A percentile compares a stretch with the other conserved stretches of the same genome.
phyloP scores from a whole-genome alignment of 2,797 vertebrate genomes.

The Silurus aristotelis region DNA sequence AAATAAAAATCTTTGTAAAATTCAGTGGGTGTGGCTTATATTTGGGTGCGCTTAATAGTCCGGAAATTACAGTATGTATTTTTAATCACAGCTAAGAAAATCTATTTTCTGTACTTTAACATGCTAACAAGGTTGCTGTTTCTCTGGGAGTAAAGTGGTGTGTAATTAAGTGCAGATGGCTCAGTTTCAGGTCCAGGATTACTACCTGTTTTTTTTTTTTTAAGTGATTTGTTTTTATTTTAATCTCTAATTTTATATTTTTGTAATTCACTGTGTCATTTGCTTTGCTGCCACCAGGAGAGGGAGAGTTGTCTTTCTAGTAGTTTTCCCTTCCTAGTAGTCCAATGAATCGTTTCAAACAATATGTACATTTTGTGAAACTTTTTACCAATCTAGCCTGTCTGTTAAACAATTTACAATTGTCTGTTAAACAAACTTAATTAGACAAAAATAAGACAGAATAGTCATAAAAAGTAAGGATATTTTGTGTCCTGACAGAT shows the following conservation, averaged over 20 bases:
- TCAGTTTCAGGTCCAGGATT: not conserved
- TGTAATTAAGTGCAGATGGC: not conserved
- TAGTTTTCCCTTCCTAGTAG: not conserved
- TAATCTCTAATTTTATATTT: not conserved
- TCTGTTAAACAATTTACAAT: not conserved
- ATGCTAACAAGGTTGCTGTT: not conserved
- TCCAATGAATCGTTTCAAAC: not conserved
- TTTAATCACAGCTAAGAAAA: not conserved
- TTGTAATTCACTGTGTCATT: not conserved
- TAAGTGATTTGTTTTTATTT: not conserved
- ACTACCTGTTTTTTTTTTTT: not conserved
- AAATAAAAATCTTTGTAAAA: no score
- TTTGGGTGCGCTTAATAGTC: no score
- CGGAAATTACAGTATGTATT: not conserved
- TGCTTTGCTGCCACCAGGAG: constrained; percentile 23
- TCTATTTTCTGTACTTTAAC: not conserved
- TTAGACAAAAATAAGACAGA: no score
- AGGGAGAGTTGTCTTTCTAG: no score
- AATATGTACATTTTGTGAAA: not conserved
- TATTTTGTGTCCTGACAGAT: constrained; percentile 66
- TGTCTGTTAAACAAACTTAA: not conserved
- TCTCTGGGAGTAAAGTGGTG: not conserved
- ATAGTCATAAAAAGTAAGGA: not conserved
- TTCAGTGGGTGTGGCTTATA: no score
- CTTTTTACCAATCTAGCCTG: not conserved